These are phyloP conservation scores for Tragelaphus imberbis DNA, from an alignment of 2,113 vertebrate species.

Conservation along the genomic window DNA sequence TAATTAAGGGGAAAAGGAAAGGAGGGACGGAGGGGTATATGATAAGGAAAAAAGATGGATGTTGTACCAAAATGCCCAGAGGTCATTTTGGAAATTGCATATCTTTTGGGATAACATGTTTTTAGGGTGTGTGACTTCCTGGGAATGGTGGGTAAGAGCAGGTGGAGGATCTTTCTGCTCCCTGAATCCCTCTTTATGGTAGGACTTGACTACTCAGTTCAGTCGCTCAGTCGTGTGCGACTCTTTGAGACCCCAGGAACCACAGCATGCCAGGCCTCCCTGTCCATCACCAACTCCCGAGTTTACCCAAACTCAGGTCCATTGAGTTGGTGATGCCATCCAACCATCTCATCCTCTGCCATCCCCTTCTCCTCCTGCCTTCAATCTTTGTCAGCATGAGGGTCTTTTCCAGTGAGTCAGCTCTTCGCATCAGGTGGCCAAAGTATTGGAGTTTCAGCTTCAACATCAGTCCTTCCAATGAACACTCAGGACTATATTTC, in stretches of 20 bases:
- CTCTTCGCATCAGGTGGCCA: not conserved
- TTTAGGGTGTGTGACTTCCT: not conserved
- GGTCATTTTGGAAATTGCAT: not conserved
- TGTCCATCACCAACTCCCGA: not conserved
- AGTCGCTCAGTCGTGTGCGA: fast-evolving
- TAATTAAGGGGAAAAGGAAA: not conserved
- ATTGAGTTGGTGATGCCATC: not conserved
- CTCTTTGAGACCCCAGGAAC: not conserved
- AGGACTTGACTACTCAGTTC: not conserved
- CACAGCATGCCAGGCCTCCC: not conserved
- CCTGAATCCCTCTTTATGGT: not conserved
- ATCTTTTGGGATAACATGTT: not conserved
- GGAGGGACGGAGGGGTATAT: not conserved
- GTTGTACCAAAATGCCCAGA: not conserved
- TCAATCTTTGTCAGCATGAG: not conserved
- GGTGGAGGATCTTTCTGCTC: not conserved
- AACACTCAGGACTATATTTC: not conserved
- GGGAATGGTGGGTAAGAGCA: not conserved
- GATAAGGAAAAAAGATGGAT: not conserved
- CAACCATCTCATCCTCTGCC: not conserved
- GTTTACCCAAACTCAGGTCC: not conserved
- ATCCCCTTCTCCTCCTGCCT: not conserved
- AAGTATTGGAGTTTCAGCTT: not conserved
- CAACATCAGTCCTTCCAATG: not conserved
- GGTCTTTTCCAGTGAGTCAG: not conserved